Percentiles rank a stretch among this genome's conserved stretches.
Evolutionary conservation across 2,797 vertebrate species (phyloP).

Genomic region (Cetoscarus ocellatus): DNA sequence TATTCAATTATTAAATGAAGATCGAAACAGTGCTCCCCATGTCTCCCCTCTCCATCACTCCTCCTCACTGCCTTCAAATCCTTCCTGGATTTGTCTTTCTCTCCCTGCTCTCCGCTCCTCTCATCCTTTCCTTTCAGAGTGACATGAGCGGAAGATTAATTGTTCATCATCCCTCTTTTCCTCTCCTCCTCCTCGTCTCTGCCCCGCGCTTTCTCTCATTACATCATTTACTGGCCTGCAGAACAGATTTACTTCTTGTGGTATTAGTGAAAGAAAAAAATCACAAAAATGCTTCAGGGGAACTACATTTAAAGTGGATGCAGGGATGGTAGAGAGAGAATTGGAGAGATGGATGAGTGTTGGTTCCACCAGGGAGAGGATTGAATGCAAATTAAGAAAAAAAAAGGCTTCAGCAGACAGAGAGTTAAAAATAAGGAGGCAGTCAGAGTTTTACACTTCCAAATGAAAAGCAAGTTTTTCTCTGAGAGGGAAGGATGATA

Average conservation of each 20-base stretch:
- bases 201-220: conserved; percentile 53
- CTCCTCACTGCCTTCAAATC: conserved; percentile 48
- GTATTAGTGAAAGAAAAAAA: conserved; percentile 45
- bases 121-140: conserved; percentile 35
- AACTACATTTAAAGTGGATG: conserved; percentile 70
- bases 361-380: conserved; percentile 54
- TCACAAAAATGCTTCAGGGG: conserved; percentile 61
- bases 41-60: conserved; percentile 62
- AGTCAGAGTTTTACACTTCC: conserved; percentile 50
- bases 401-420: conserved; percentile 40
- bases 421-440: conserved; percentile 18
- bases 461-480: conserved; percentile 54
- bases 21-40: conserved; percentile 82
- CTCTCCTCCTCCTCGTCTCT: conserved; percentile 25
- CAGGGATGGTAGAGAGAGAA: conserved; percentile 25
- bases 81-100: conserved; percentile 51
- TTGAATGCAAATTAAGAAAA: conserved; percentile 63
- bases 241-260: conserved; percentile 58
- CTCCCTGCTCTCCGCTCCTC: conserved; percentile 35
- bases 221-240: conserved; percentile 67
- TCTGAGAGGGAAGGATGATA: conserved; percentile 56
- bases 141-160: conserved; percentile 62
- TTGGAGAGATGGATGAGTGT: conserved; percentile 35
- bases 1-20: conserved; percentile 91
- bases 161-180: conserved; percentile 51